phyloP scores from a whole-genome alignment of 1,140 invertebrate genomes.

The Drosophila gunungcola region DNA sequence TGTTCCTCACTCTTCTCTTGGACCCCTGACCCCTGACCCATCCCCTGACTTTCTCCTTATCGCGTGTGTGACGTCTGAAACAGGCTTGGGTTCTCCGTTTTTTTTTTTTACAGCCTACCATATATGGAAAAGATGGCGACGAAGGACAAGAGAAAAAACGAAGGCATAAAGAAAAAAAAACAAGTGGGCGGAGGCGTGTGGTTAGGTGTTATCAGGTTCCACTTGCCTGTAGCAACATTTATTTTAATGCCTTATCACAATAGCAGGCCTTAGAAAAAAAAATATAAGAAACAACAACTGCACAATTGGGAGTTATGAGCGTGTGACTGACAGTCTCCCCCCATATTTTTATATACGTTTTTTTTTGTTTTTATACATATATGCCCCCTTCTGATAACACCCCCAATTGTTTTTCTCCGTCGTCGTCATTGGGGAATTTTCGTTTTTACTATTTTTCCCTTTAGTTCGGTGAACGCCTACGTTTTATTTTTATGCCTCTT shows the following conservation, averaged over 20 bases:
- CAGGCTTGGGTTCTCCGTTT: constrained; percentile 32
- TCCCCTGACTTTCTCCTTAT: constrained; percentile 41
- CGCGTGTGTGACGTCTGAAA: constrained; percentile 42
- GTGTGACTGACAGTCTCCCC: constrained; percentile 51
- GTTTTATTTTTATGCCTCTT: constrained; percentile 80
- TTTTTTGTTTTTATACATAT: constrained; percentile 2
- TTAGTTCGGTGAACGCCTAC: constrained; percentile 74
- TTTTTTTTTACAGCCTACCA: constrained; percentile 32
- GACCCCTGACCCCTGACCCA: background rate
- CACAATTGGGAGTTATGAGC: constrained; percentile 82
- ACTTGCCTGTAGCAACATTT: constrained; percentile 75
- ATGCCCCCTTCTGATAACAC: constrained; percentile 32
- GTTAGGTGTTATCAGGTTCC: constrained; percentile 66
- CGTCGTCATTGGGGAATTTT: constrained; percentile 60
- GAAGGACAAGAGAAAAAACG: constrained; percentile 9
- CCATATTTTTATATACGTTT: constrained; percentile 17
- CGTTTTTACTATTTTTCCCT: constrained; percentile 51
- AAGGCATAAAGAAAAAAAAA: constrained; percentile 10
- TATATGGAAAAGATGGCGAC: constrained; percentile 22
- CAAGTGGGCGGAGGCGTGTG: constrained; percentile 37
- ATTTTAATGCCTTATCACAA: constrained; percentile 81
- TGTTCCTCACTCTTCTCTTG: constrained; percentile 2
- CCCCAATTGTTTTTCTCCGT: constrained; percentile 49
- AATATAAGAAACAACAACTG: constrained; percentile 59
- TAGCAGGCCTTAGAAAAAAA: constrained; percentile 47